A percentile compares a stretch with the other conserved stretches of the same genome.
Evolutionary conservation across 2,113 vertebrate genomes (phyloP).

Genomic region (Alethe castanea): DNA sequence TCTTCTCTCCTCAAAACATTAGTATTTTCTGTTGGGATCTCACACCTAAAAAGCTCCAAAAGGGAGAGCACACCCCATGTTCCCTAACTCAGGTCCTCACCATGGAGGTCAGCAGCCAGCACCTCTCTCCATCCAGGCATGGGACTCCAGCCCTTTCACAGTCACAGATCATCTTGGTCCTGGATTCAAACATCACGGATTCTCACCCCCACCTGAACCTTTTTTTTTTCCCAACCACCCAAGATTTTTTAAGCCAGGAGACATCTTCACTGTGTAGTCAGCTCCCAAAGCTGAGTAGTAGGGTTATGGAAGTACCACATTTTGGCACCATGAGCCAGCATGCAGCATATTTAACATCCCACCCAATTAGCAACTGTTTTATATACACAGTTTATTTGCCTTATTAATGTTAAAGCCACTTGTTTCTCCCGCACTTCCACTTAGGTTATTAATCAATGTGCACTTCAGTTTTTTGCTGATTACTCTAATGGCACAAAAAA

Average conservation of each 20-base stretch:
- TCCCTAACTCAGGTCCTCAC: background rate
- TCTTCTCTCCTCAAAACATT: background rate
- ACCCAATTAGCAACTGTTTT: background rate
- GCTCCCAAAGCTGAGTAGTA: background rate
- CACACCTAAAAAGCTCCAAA: background rate
- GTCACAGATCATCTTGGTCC: background rate
- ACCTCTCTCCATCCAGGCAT: background rate
- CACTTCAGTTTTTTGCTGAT: background rate
- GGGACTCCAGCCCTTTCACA: background rate
- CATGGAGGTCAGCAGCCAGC: background rate
- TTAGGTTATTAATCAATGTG: slow-evolving; percentile 36
- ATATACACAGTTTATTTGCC: slow-evolving; percentile 45
- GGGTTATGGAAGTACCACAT: background rate
- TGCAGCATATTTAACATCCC: background rate
- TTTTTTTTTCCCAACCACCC: background rate
- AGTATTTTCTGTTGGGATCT: background rate
- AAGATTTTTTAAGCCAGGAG: background rate
- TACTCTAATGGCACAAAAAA: slow-evolving; percentile 17
- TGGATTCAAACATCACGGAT: background rate
- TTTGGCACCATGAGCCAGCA: background rate
- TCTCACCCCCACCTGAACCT: background rate
- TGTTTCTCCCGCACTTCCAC: background rate
- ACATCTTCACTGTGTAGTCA: accelerated
- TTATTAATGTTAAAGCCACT: slow-evolving; percentile 52
- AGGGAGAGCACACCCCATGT: background rate